Evolutionary conservation across 2,113 vertebrate genomes (phyloP).

Genomic region (Elephantulus edwardii): DNA sequence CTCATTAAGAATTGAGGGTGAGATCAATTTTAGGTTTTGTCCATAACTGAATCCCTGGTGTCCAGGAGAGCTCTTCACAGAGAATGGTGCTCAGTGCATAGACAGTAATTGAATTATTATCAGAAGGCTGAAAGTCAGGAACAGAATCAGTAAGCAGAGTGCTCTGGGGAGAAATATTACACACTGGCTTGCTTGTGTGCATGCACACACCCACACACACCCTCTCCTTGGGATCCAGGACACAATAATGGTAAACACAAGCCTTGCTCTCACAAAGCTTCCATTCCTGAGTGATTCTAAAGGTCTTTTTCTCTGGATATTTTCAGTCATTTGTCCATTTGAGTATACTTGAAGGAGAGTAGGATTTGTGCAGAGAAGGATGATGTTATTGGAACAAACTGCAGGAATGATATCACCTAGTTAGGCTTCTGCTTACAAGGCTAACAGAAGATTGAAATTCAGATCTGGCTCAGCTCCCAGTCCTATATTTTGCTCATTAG

Average conservation of each 20-base stretch:
- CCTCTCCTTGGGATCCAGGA: background rate
- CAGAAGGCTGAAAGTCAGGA: background rate
- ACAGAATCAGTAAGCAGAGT: background rate
- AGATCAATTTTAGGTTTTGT: background rate
- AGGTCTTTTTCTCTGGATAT: background rate
- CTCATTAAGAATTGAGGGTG: background rate
- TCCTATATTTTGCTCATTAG: conserved; percentile 44
- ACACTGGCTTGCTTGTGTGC: fast-evolving
- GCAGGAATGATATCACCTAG: background rate
- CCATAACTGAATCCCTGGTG: background rate
- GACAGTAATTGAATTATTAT: background rate
- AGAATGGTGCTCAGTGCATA: background rate
- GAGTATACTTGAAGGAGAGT: background rate
- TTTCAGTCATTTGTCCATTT: background rate
- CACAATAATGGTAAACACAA: background rate
- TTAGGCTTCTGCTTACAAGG: conserved; percentile 14
- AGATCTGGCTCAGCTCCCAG: conserved; percentile 2
- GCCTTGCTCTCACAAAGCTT: background rate
- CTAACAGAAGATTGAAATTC: conserved; percentile 34
- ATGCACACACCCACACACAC: no score
- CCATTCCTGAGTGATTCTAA: background rate
- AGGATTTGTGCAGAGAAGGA: background rate
- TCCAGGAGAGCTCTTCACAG: background rate
- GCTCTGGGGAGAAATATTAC: background rate
- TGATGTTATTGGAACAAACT: background rate